Percentiles rank a stretch among this genome's conserved stretches.
These are phyloP conservation scores for Leucosticte australis DNA, from an alignment of 2,113 vertebrate species.

Conservation along the genomic window DNA sequence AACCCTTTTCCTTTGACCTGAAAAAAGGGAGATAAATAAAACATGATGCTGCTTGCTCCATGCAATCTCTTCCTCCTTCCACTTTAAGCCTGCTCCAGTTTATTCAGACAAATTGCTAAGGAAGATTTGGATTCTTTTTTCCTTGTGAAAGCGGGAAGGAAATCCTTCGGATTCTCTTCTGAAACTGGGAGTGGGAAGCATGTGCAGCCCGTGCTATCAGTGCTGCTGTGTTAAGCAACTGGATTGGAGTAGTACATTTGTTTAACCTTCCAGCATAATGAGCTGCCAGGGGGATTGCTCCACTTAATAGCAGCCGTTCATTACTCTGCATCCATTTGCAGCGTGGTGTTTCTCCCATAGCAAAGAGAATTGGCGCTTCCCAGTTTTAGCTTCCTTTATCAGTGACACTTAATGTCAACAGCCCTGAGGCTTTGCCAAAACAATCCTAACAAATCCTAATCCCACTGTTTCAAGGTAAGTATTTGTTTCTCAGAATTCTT, in stretches of 20 bases:
- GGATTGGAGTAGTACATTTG: conserved; percentile 69
- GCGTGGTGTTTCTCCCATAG: conserved; percentile 47
- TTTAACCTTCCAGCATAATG: conserved; percentile 71
- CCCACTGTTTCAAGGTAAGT: conserved; percentile 65
- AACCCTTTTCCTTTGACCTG: conserved; percentile 55
- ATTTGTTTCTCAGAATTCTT: conserved; percentile 66
- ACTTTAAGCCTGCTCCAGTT: not conserved
- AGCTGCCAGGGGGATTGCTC: conserved; percentile 70
- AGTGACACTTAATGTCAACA: conserved; percentile 61
- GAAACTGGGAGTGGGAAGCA: not conserved
- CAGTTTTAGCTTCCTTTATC: conserved; percentile 51
- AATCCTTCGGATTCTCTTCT: not conserved
- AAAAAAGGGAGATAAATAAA: conserved; percentile 62
- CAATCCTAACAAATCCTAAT: conserved; percentile 65
- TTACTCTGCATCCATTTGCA: conserved; percentile 69
- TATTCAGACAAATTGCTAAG: conserved; percentile 9
- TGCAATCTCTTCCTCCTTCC: not conserved
- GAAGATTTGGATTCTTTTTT: conserved; percentile 12
- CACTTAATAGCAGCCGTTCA: conserved; percentile 64
- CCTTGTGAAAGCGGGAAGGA: not conserved
- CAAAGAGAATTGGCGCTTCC: conserved; percentile 52
- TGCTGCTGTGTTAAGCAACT: conserved; percentile 49
- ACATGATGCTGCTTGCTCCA: conserved; percentile 5
- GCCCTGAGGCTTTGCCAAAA: conserved; percentile 64
- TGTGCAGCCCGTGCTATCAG: not conserved